Evolutionary conservation across 2,113 vertebrate genomes (phyloP), one percentile per base, ranked within the genome.

Genomic region (Leucosticte australis): DNA sequence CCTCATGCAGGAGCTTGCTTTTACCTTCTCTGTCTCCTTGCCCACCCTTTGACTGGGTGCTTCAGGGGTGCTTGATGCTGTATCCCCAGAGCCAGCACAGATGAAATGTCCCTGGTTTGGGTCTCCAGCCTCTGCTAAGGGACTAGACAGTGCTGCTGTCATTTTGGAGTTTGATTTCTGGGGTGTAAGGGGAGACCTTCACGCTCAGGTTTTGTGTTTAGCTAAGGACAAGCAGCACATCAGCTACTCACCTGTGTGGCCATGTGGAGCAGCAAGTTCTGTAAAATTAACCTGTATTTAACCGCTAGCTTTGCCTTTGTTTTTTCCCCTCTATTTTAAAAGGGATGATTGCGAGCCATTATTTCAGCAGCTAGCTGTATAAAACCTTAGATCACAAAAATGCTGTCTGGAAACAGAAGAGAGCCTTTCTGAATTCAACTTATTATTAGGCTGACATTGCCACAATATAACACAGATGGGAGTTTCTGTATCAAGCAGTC

Each of bases 1-100:
- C 16, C 27, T 78, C 18, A 30, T 10, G 13, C 20, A 55, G 16
- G 7, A 35, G 0, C 3, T 75, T 53, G 7, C 10, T 69, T 82
- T 71, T 4, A 2, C 44, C 19, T 56, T 11, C 27, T 82, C 17
- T 4, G 1, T 56, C 7, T 19, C 19, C 14, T 53, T 37, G 27
- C 19, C 33, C 47, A 47, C 1, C 2, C 0, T 1, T 2, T 47
- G 4, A 30, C 23, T 33, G 69, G 42, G 21, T 0, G 2, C 13
- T 18, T 9, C 80, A 53, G 33, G 7, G 7, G 2, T 64, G 22
- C 17, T 56, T 1, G 2, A 8, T 56, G 42, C 27, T 28, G 2
- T 5, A 7, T 2, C 3, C 39, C 57, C 35, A 60, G 44, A 63
- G 49, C 50, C 4, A 59, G 9, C 44, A n/a, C 2, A 22, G 41